Percentiles rank a stretch among this genome's conserved stretches.
Evolutionary conservation across 2,113 vertebrate genomes (phyloP).

Genomic region (Saimiri boliviensis): DNA sequence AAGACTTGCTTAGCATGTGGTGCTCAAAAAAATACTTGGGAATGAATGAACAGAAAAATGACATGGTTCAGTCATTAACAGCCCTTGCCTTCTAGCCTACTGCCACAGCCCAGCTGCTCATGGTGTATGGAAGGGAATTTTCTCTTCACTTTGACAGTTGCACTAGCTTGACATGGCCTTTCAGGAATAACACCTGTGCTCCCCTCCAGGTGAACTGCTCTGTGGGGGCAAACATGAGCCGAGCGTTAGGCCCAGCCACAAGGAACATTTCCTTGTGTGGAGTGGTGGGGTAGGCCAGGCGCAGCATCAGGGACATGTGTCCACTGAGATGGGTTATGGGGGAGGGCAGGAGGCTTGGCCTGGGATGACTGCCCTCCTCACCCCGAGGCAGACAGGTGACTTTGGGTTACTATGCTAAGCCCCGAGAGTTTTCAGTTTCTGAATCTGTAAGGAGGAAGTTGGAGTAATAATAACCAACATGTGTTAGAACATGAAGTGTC

Average conservation of each 20-base stretch:
- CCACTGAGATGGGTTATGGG: not conserved
- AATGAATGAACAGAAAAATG: too few relatives aligned
- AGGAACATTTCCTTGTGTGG: not conserved
- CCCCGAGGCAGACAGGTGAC: not conserved
- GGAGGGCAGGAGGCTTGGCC: not conserved
- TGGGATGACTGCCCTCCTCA: not conserved
- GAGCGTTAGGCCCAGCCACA: too few relatives aligned
- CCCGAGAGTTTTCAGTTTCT: not conserved
- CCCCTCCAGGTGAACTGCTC: not conserved
- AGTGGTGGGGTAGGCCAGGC: accelerated
- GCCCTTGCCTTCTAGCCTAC: not conserved
- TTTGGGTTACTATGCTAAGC: not conserved
- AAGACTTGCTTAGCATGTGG: too few relatives aligned
- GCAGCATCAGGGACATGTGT: not conserved
- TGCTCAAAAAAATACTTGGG: too few relatives aligned
- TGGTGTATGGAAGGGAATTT: not conserved
- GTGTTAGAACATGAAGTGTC: not conserved
- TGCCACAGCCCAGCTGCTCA: not conserved
- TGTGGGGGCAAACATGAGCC: not conserved
- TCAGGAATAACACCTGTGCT: not conserved
- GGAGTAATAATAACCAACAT: not conserved
- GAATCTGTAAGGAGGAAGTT: not conserved
- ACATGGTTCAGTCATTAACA: accelerated
- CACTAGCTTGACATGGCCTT: not conserved
- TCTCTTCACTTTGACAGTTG: not conserved